Percentiles rank a stretch among this genome's conserved stretches.
Conservation (phyloP, 2,113 vertebrate species). For the Cochlearius cochlearius region DNA sequence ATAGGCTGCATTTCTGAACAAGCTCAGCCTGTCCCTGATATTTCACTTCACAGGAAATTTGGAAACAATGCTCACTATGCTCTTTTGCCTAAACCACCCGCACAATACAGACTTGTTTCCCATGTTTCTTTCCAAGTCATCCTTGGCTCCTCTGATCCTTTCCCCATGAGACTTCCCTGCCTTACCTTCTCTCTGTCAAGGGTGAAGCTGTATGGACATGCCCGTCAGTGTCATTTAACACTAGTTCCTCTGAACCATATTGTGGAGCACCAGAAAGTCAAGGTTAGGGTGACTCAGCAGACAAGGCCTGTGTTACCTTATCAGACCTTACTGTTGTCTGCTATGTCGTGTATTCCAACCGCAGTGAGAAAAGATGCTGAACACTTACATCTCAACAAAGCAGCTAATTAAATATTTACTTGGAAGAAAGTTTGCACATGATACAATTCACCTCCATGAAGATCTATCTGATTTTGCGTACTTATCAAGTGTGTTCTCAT, state of each 20-base stretch:
- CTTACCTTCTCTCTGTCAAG: not conserved
- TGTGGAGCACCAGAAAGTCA: not conserved
- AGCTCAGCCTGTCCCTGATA: not conserved
- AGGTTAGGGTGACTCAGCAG: not conserved
- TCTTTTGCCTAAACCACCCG: not conserved
- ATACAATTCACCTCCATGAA: not conserved
- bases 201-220: not conserved
- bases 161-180: not conserved
- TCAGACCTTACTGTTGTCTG: not conserved
- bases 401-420: constrained; percentile 11
- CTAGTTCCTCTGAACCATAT: not conserved
- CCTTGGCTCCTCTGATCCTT: not conserved
- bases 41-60: not conserved
- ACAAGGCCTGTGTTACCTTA: not conserved
- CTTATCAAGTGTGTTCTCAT: not conserved
- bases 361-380: not conserved
- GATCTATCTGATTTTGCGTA: not conserved
- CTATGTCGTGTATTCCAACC: not conserved
- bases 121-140: not conserved
- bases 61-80: not conserved
- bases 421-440: not conserved
- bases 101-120: not conserved
- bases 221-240: not conserved
- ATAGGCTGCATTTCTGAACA: not conserved
- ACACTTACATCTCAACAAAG: not conserved